phyloP scores from a whole-genome alignment of 2,888 invertebrate species.

The Drosophila algonquin region DNA sequence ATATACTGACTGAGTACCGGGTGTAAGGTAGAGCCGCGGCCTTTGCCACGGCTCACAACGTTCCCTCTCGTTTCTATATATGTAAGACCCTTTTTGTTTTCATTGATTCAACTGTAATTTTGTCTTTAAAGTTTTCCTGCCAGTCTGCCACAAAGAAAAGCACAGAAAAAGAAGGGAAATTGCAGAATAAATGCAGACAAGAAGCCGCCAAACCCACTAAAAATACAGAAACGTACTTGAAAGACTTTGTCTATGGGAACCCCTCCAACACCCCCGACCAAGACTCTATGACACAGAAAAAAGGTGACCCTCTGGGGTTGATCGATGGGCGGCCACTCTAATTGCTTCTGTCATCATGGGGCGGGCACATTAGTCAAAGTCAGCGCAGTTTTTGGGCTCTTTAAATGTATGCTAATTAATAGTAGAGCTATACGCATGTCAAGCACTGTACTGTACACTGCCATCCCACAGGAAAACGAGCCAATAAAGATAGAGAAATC shows the following conservation, averaged over 20 bases:
- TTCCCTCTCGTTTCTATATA: no score
- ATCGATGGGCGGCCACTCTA: slow-evolving; percentile 60
- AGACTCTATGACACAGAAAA: slow-evolving; percentile 18
- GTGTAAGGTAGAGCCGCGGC: no score
- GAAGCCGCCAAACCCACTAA: slow-evolving; percentile 18
- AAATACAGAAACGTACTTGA: slow-evolving; percentile 49
- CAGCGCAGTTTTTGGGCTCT: slow-evolving; percentile 35
- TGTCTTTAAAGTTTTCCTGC: slow-evolving; percentile 9
- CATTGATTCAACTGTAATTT: slow-evolving; percentile 39
- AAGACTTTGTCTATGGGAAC: slow-evolving; percentile 32
- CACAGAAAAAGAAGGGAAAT: slow-evolving; percentile 33
- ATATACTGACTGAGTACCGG: no score
- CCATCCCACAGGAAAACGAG: slow-evolving; percentile 1
- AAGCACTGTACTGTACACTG: not conserved
- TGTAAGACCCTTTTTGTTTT: slow-evolving; percentile 1
- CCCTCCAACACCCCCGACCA: slow-evolving; percentile 8
- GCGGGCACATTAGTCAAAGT: slow-evolving; percentile 65
- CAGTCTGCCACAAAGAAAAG: slow-evolving; percentile 25
- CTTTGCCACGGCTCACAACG: no score
- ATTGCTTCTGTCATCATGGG: slow-evolving; percentile 60
- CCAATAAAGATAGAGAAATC: slow-evolving; percentile 1
- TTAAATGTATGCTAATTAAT: slow-evolving; percentile 54
- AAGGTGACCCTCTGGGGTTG: slow-evolving; percentile 42
- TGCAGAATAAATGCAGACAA: slow-evolving; percentile 36
- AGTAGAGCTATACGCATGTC: not conserved